Evolutionary conservation across 2,888 invertebrate genomes (phyloP).

Genomic region (Seira musarum): DNA sequence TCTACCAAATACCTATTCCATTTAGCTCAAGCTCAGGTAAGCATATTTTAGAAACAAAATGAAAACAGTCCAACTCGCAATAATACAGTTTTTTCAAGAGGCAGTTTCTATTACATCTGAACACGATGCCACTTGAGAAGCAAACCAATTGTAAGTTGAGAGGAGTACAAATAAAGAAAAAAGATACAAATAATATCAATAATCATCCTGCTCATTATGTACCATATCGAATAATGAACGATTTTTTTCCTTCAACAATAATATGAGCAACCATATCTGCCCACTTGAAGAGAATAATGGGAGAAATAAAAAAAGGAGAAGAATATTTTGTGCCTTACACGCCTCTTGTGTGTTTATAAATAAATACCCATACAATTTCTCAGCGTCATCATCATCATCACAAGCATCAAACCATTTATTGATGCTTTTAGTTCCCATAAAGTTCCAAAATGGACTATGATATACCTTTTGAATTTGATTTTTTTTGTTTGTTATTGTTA

Average conservation of each 20-base stretch:
- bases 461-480: no score
- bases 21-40: no score
- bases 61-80: no score
- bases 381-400: background rate
- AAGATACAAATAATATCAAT: slow-evolving; percentile 32
- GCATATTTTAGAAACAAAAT: no score
- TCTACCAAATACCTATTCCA: no score
- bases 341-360: slow-evolving; percentile 52
- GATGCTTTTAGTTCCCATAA: no score
- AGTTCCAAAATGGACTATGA: no score
- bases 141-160: slow-evolving; percentile 9
- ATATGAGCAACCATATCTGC: slow-evolving; percentile 44
- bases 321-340: slow-evolving; percentile 19
- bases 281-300: slow-evolving; percentile 39
- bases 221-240: slow-evolving; percentile 29
- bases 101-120: no score
- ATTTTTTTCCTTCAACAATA: background rate
- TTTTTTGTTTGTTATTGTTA: no score
- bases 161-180: slow-evolving; percentile 17
- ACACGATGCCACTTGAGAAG: no score
- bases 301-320: slow-evolving; percentile 16
- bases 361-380: slow-evolving; percentile 49
- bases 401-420: no score
- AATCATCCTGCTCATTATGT: slow-evolving; percentile 29
- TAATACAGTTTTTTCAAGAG: no score